Evolutionary conservation across 2,888 invertebrate genomes (phyloP).

Genomic region (Zygaena filipendulae): DNA sequence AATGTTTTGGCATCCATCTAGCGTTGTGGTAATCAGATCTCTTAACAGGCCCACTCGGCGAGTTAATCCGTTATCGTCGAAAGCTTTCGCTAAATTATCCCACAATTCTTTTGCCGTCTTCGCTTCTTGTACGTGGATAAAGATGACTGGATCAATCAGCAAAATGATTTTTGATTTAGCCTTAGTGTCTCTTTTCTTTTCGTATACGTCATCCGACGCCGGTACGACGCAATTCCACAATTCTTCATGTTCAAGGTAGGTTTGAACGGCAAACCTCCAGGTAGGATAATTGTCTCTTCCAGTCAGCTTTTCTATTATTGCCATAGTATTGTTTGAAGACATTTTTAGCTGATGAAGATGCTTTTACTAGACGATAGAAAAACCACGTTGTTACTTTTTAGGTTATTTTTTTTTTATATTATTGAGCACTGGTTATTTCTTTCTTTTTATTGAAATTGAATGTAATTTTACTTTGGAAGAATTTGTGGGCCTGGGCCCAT

Average conservation of each 20-base stretch:
- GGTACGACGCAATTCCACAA: slow-evolving; percentile 14
- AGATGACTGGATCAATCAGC: slow-evolving; percentile 14
- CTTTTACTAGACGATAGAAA: too few relatives aligned
- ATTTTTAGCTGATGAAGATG: slow-evolving; percentile 3
- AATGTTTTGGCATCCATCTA: slow-evolving; percentile 5
- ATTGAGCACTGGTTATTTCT: background rate
- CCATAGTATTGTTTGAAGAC: slow-evolving; percentile 6
- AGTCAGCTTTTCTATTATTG: slow-evolving; percentile 13
- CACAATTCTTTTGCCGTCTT: slow-evolving; percentile 6
- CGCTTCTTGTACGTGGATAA: slow-evolving; percentile 13
- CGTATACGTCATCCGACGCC: background rate
- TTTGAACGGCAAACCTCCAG: too few relatives aligned
- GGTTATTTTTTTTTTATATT: background rate
- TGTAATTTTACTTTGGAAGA: background rate
- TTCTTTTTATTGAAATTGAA: background rate
- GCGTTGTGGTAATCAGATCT: slow-evolving; percentile 6
- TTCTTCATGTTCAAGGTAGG: slow-evolving; percentile 16
- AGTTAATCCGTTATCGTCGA: slow-evolving; percentile 9
- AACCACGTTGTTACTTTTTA: too few relatives aligned
- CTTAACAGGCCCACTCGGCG: slow-evolving; percentile 7
- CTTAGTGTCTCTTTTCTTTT: slow-evolving; percentile 8
- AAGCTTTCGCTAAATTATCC: slow-evolving; percentile 6
- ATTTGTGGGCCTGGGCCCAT: slow-evolving; percentile 1
- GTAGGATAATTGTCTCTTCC: slow-evolving; percentile 18
- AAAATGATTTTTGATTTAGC: slow-evolving; percentile 14